Evolutionary conservation across 2,888 invertebrate genomes (phyloP), one percentile per base, ranked within the genome.

Genomic region (Cryptus armator): DNA sequence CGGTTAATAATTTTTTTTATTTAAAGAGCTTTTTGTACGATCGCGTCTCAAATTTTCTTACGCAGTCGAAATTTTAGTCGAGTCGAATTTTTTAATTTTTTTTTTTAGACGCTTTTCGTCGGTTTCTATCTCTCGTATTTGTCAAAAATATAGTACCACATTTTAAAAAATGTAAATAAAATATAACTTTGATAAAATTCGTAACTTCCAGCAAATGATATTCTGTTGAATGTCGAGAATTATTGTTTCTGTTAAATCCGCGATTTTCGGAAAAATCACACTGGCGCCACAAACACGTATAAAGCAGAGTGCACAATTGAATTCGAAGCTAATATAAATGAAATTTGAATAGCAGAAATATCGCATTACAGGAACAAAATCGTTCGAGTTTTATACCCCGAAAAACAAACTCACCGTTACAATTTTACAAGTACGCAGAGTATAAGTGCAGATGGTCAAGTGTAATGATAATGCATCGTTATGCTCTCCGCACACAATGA

Each of bases 391-490:
- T 56, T 56, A 5, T 19, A 10, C 19, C 10, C 12, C 19, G 10
- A 29, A 24, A 19, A 14, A 1, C 59, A n/a, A 59, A 5, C 32
- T 32, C 37, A n/a, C n/a, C 29, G 59, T 59, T 59, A 32, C 14
- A 44, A 6, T 14, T 75, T 75, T 14, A n/a, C 75, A 51, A 75
- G 24, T 7, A 29, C 19, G 24, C 29, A 64, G 19, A 29, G 6
- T 46, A 1, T 46, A 1, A 32, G 7, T 48, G 37, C 6, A 7
- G 37, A 75, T 19, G 12, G 37, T 37, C 37, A 48, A 75, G 64
- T 24, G 66, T 14, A 66, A 19, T 19, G 51, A 75, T 75, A 14
- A 66, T 66, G 56, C 19, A 56, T 56, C n/a, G 56, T 59, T 3
- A 19, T 37, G 12, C n/a, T 29, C 19, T 29, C 10, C 9, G 44